These are phyloP conservation scores for Polydrusus pterygomalis DNA, from an alignment of 2,888 invertebrate genomes.

Conservation along the genomic window DNA sequence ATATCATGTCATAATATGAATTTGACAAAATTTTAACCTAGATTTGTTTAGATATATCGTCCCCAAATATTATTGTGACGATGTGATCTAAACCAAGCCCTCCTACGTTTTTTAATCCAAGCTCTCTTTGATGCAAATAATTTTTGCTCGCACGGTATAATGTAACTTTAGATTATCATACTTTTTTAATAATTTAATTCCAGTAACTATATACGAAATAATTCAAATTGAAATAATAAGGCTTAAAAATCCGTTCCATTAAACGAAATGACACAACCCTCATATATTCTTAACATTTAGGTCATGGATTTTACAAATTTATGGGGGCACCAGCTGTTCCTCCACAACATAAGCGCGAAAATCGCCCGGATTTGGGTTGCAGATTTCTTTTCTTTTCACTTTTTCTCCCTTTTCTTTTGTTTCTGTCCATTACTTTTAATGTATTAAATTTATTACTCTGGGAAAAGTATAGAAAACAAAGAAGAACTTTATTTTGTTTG, in stretches of 20 bases:
- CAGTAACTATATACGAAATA: background rate
- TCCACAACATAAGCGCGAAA: constrained; percentile 53
- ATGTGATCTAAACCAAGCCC: too few relatives aligned
- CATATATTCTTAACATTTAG: constrained; percentile 50
- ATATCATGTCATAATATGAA: too few relatives aligned
- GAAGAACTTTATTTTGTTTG: constrained; percentile 38
- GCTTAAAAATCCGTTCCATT: constrained; percentile 33
- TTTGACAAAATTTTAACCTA: too few relatives aligned
- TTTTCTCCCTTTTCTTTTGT: constrained; percentile 55
- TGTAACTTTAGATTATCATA: too few relatives aligned
- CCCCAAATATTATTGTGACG: too few relatives aligned
- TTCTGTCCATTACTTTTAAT: constrained; percentile 56
- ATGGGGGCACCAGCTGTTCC: constrained; percentile 55
- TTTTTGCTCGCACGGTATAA: too few relatives aligned
- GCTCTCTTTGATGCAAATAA: too few relatives aligned
- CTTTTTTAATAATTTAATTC: too few relatives aligned
- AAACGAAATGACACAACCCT: constrained; percentile 44
- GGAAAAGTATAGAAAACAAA: constrained; percentile 35
- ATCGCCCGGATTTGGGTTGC: constrained; percentile 59
- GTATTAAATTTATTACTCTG: constrained; percentile 54
- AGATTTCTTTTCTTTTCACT: constrained; percentile 57
- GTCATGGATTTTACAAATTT: constrained; percentile 53
- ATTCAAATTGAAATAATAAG: constrained; percentile 28
- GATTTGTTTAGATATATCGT: too few relatives aligned
- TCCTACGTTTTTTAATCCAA: too few relatives aligned